A percentile compares a stretch with the other conserved stretches of the same genome.
Conservation (phyloP, 2,113 vertebrate genomes). For the Pseudorhombus dupliciocellatus region DNA sequence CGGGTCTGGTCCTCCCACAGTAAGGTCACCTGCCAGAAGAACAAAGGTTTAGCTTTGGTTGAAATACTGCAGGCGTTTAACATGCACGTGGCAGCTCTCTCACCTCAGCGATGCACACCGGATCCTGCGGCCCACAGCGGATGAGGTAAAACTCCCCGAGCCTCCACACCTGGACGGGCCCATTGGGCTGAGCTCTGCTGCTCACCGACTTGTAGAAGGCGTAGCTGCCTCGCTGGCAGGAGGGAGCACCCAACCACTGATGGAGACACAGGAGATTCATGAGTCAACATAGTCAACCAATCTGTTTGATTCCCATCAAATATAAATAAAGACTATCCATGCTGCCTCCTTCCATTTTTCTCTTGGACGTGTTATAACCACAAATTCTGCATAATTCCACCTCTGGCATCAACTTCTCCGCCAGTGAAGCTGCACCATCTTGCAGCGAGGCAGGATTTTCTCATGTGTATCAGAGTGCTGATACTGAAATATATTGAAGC, state of each 20-base stretch:
- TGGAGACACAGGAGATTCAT: too few species aligned
- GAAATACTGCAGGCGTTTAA: too few species aligned
- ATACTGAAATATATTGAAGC: neutral
- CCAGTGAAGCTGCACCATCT: slow-evolving; percentile 11
- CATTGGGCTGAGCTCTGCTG: slow-evolving; percentile 60
- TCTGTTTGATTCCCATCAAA: too few species aligned
- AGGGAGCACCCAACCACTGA: slow-evolving; percentile 84
- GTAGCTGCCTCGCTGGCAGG: slow-evolving; percentile 81
- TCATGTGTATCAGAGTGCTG: neutral
- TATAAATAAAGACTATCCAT: neutral
- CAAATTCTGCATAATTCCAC: slow-evolving; percentile 7
- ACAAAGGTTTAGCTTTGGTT: neutral
- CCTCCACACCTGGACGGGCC: slow-evolving; percentile 72
- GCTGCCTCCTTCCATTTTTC: too few species aligned
- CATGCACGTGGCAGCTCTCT: neutral
- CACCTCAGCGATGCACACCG: slow-evolving; percentile 83
- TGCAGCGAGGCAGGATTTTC: slow-evolving; percentile 5
- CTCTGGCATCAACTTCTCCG: neutral
- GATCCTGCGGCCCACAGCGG: slow-evolving; percentile 81
- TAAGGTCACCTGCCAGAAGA: slow-evolving; percentile 71
- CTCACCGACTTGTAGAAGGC: slow-evolving; percentile 85
- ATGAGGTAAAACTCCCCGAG: slow-evolving; percentile 85
- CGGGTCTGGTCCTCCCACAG: slow-evolving; percentile 84
- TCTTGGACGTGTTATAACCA: slow-evolving; percentile 1
- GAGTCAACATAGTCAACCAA: too few species aligned